These are phyloP conservation scores for Apolygus lucorum DNA, from an alignment of 1,140 invertebrate genomes.

Conservation along the genomic window DNA sequence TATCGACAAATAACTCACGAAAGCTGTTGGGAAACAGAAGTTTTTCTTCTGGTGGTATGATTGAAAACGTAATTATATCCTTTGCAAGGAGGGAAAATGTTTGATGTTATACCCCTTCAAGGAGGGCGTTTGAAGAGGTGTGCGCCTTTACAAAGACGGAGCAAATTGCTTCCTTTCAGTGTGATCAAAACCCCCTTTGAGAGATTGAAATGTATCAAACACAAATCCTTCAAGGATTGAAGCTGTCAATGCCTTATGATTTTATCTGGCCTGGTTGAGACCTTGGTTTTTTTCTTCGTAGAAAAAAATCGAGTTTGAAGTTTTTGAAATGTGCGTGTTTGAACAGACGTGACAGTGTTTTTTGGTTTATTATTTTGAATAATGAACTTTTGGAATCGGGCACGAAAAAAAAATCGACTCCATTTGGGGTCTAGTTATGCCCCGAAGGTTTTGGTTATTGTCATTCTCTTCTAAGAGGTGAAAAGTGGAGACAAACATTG, in stretches of 20 bases:
- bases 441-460: no score
- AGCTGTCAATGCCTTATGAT: slow-evolving; percentile 3
- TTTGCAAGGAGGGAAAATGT: neutral
- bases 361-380: no score
- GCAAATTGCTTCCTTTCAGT: slow-evolving; percentile 16
- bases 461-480: no score
- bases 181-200: slow-evolving; percentile 1
- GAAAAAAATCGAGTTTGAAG: no score
- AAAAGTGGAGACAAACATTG: no score
- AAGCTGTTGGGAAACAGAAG: neutral
- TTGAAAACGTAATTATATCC: slow-evolving; percentile 15
- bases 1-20: neutral
- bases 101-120: neutral
- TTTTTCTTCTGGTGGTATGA: neutral
- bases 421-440: no score
- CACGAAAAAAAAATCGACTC: no score
- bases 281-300: neutral
- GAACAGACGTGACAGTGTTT: no score
- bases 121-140: neutral
- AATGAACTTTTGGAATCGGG: no score
- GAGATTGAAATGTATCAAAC: slow-evolving; percentile 14
- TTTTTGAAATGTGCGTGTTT: no score
- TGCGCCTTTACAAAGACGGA: neutral
- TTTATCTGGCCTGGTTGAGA: neutral
- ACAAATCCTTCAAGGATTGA: slow-evolving; percentile 4